Conservation (phyloP, 2,888 invertebrate species). For the Pheosia gnoma region DNA sequence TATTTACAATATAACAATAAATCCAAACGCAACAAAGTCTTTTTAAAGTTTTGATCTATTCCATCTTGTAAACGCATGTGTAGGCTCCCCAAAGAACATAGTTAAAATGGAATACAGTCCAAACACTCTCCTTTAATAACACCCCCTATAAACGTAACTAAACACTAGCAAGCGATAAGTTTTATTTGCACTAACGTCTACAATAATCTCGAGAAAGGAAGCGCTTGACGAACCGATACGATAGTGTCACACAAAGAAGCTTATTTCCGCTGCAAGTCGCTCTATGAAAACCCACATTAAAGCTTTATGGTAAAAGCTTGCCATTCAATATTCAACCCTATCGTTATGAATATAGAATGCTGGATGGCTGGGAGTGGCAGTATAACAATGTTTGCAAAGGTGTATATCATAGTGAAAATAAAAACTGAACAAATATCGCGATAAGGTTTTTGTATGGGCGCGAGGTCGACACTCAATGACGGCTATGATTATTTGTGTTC, state of each 20-base stretch:
- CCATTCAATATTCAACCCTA: conserved; percentile 42
- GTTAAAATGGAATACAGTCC: not conserved
- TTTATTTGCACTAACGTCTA: conserved; percentile 76
- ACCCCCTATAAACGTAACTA: conserved; percentile 38
- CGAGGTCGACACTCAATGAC: conserved; percentile 75
- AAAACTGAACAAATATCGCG: conserved; percentile 80
- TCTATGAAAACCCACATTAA: conserved; percentile 63
- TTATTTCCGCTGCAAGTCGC: conserved; percentile 78
- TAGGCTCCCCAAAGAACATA: not conserved
- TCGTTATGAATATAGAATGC: not conserved
- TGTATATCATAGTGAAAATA: conserved; percentile 77
- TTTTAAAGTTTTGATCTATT: no score
- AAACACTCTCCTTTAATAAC: conserved; percentile 13
- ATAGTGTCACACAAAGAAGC: conserved; percentile 80
- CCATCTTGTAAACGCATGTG: not conserved
- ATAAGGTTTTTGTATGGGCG: conserved; percentile 80
- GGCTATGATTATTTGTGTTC: conserved; percentile 54
- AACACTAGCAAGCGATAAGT: conserved; percentile 58
- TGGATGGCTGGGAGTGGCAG: conserved; percentile 7
- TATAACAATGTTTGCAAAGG: conserved; percentile 56
- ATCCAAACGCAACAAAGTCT: no score
- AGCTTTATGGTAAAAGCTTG: conserved; percentile 39
- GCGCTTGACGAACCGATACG: conserved; percentile 78
- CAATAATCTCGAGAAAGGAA: conserved; percentile 80
- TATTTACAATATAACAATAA: no score